These are phyloP conservation scores for Dryocosmus kuriphilus DNA, from an alignment of 2,888 invertebrate genomes.

Conservation along the genomic window DNA sequence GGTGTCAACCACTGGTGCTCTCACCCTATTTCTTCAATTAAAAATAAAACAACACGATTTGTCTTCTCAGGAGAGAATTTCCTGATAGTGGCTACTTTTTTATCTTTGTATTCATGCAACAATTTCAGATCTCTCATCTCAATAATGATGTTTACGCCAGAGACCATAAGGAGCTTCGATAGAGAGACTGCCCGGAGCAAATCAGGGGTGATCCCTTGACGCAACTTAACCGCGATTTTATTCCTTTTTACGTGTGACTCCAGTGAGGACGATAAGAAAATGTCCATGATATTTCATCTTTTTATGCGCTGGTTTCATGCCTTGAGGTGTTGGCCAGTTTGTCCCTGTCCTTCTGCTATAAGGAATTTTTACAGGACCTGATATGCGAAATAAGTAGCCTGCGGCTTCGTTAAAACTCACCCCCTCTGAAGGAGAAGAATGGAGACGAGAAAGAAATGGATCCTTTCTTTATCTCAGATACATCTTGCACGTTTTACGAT, in stretches of 20 bases:
- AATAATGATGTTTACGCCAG: neutral
- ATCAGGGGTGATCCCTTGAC: conserved; percentile 67
- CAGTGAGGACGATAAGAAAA: conserved; percentile 71
- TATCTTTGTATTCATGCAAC: neutral
- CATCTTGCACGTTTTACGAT: neutral
- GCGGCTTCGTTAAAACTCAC: conserved; percentile 63
- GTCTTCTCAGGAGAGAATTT: no score
- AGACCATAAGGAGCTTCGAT: conserved; percentile 44
- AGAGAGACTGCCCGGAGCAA: conserved; percentile 63
- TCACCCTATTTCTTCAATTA: no score
- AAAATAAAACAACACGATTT: no score
- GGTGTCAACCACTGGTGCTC: no score
- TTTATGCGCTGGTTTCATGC: conserved; percentile 71
- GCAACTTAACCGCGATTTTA: conserved; percentile 73
- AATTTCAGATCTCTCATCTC: neutral
- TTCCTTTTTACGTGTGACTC: conserved; percentile 73
- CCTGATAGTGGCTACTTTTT: no score
- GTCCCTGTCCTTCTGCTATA: conserved; percentile 60
- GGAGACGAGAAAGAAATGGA: conserved; percentile 31
- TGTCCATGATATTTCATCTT: conserved; percentile 73
- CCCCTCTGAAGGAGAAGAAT: conserved; percentile 23
- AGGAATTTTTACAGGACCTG: conserved; percentile 67
- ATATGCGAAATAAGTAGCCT: conserved; percentile 74
- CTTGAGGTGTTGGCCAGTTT: conserved; percentile 74
- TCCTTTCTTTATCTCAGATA: neutral